These are phyloP conservation scores for Cyclophora albipunctata DNA, from an alignment of 2,888 invertebrate species.

Conservation along the genomic window DNA sequence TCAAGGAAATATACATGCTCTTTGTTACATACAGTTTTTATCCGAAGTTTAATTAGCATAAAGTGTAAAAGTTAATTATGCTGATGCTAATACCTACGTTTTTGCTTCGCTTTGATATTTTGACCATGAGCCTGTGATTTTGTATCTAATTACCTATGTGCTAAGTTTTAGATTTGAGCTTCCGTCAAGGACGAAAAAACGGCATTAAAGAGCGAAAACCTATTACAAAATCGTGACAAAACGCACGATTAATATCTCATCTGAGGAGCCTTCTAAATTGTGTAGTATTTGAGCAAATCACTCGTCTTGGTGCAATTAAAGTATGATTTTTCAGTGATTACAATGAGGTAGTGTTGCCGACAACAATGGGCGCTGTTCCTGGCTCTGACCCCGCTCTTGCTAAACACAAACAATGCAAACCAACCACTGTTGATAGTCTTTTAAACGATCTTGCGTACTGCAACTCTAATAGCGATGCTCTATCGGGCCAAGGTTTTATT, in stretches of 20 bases:
- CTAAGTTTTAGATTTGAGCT: constrained; percentile 6
- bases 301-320: constrained; percentile 31
- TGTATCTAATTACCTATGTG: constrained; percentile 3
- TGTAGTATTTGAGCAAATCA: constrained; percentile 23
- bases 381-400: constrained; percentile 56
- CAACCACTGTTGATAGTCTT: constrained; percentile 67
- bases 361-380: constrained; percentile 51
- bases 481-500: constrained; percentile 63
- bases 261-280: constrained; percentile 30
- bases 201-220: background rate
- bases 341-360: constrained; percentile 45
- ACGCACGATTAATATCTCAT: constrained; percentile 38
- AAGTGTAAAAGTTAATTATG: constrained; percentile 36
- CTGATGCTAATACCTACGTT: constrained; percentile 28
- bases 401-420: constrained; percentile 56
- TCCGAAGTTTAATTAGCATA: constrained; percentile 35
- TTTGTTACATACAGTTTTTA: constrained; percentile 40
- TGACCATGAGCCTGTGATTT: constrained; percentile 15
- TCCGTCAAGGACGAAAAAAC: background rate
- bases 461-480: constrained; percentile 58
- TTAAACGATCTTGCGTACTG: constrained; percentile 67
- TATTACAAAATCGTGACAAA: constrained; percentile 43
- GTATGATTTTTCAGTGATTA: constrained; percentile 54
- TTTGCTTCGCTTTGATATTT: constrained; percentile 13
- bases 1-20: constrained; percentile 45